A percentile compares a stretch with the other conserved stretches of the same genome.
phyloP scores from a whole-genome alignment of 2,888 invertebrate species.

The Standfussiana lucernea region DNA sequence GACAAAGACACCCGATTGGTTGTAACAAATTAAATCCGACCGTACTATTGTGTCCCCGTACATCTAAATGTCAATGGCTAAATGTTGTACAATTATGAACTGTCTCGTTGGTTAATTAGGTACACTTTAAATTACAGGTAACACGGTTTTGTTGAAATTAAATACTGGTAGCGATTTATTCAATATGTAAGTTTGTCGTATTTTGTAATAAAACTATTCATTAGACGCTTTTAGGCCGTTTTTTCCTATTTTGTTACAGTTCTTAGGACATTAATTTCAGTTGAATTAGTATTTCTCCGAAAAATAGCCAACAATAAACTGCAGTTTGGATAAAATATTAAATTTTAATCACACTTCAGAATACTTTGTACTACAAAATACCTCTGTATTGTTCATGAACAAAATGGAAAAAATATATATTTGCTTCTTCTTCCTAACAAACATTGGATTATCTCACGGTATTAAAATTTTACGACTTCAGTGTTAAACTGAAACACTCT shows the following conservation, averaged over 20 bases:
- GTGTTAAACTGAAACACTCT: constrained; percentile 19
- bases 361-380: not conserved
- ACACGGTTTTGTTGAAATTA: not conserved
- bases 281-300: not conserved
- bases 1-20: constrained; percentile 46
- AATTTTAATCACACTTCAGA: not conserved
- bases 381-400: not conserved
- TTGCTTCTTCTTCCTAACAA: not conserved
- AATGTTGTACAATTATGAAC: constrained; percentile 46
- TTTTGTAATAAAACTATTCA: not conserved
- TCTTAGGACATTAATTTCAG: not conserved
- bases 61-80: constrained; percentile 59
- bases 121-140: constrained; percentile 34
- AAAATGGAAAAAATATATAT: not conserved
- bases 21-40: constrained; percentile 48
- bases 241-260: not conserved
- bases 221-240: not conserved
- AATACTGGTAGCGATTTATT: constrained; percentile 1
- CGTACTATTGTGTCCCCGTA: constrained; percentile 47
- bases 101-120: constrained; percentile 41
- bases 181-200: not conserved
- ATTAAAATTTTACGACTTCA: constrained; percentile 43
- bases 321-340: not conserved
- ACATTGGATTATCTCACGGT: constrained; percentile 3
- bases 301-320: not conserved